Base-by-base conservation (phyloP, 2,888 invertebrate genomes). In the Plagodis pulveraria region DNA sequence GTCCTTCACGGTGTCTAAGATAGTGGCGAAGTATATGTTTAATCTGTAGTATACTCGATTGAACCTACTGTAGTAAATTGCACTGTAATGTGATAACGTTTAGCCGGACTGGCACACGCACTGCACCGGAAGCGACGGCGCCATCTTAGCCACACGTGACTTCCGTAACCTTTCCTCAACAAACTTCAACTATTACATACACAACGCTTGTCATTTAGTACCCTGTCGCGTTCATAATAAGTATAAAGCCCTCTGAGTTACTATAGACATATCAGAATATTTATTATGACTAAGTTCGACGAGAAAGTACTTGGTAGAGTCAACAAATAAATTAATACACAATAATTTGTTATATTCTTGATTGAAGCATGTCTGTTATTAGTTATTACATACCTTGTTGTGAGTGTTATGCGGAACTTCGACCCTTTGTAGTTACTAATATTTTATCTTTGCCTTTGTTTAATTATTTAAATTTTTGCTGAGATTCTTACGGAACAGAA, bases 101-200 rank as follows among this genome's bases (percentile, higher is more conserved):
- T 52, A 56, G 35, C 22, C 36, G 36, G 22, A 12, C 66, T 70
- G 62, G 70, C 69, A 62, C 65, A 57, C 45, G 62, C 58, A 55
- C 61, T 9, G 33, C 44, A 43, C 70, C 79, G 81, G 82, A 80
- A 78, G 67, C 58, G 53, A 41, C 54, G 74, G 71, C 77, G 78
- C 77, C 80, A 77, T 80, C 75, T 76, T 76, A 69, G 61, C 56
- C 55, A 51, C 73, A 76, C 81, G 82, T 80, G 79, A 82, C 75
- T 80, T 82, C 82, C 82, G 73, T 48, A 62, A 60, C 72, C 66
- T 72, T 72, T 73, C 71, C 64, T 67, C 56, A 44, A 46, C 57
- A 50, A 36, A 46, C 42, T 40, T 38, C 40, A 58, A 56, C 46
- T 51, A 56, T 60, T 33, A 49, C 32, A 45, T 11, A 6, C 44